Base-by-base conservation (phyloP, 2,113 vertebrate genomes). In the Chrysochloris asiatica region DNA sequence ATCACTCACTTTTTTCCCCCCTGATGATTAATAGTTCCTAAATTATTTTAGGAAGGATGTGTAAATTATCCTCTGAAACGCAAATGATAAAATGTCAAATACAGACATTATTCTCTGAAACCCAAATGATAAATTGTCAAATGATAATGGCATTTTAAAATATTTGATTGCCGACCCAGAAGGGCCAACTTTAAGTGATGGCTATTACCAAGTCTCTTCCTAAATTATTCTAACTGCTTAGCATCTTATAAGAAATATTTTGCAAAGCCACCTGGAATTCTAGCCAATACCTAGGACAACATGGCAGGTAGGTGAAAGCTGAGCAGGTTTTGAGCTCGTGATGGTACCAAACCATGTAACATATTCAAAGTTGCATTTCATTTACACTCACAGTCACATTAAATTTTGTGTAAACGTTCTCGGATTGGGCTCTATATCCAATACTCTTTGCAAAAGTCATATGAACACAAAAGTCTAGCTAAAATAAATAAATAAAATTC, bases 401-500 rank as follows among this genome's bases (percentile, higher is more conserved):
- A 79, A 63, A 69, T 83, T 95, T 93, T 92, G 50, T 84, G 52
- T 88, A 86, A 96, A 94, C 17, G 76, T 10, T 52, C 63, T 77
- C 71, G n/a, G 7, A 59, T 48, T 89, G 63, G 54, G 50, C 77
- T 96, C 92, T 92, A 95, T 30, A 59, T 92, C 43, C 54, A 94
- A 43, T 79, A 79, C 0, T 0, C 43, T 93, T 86, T 95, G 96
- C 88, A 90, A 91, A 95, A 95, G 76, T 93, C 93, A 93, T 94
- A 95, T 28, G 91, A 95, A 96, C 38, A 86, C 86, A 96, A 95
- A 97, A 85, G 87, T 94, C 81, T 96, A 96, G 86, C 80, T 94
- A 90, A 96, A 90, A 94, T 94, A 98, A 98, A 98, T 95, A 96
- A 80, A 95, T 88, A 93, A 92, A 97, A 96, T 95, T 95, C 86